Evolutionary conservation across 2,113 vertebrate species (phyloP).

Genomic region (Chionis minor): DNA sequence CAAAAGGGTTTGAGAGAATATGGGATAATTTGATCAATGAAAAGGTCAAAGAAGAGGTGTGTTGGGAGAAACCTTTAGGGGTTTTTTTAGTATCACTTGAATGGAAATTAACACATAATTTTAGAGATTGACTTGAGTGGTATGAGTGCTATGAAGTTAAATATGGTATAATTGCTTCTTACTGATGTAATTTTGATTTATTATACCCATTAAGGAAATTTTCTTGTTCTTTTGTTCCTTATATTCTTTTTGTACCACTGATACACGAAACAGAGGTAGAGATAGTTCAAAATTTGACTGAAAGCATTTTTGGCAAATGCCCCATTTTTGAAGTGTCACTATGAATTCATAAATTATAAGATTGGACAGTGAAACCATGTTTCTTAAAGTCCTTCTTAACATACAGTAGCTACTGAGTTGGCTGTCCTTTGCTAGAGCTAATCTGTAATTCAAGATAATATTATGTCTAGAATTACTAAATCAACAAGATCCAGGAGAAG

Average conservation of each 20-base stretch:
- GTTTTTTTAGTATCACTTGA: slow-evolving; percentile 20
- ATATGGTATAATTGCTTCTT: slow-evolving; percentile 66
- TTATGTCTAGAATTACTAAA: slow-evolving; percentile 2
- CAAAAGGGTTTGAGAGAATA: slow-evolving; percentile 45
- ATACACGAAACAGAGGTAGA: neutral
- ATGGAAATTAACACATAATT: slow-evolving; percentile 57
- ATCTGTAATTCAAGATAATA: neutral
- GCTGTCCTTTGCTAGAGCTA: neutral
- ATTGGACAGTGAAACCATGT: neutral
- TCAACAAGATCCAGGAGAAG: neutral
- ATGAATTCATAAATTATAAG: neutral
- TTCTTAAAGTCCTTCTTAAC: slow-evolving; percentile 18
- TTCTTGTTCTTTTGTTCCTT: slow-evolving; percentile 20
- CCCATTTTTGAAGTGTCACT: neutral
- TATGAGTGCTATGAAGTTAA: slow-evolving; percentile 51
- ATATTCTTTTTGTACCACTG: neutral
- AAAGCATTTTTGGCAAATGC: slow-evolving; percentile 29
- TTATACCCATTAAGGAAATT: slow-evolving; percentile 56
- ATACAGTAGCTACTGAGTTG: neutral
- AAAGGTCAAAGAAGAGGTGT: slow-evolving; percentile 19
- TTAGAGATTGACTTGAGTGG: slow-evolving; percentile 47
- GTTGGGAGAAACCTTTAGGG: neutral
- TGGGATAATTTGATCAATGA: slow-evolving; percentile 56
- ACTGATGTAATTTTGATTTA: slow-evolving; percentile 65
- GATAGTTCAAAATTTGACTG: slow-evolving; percentile 33